Conservation (phyloP, 2,113 vertebrate species). For the Colistium nudipinnis region DNA sequence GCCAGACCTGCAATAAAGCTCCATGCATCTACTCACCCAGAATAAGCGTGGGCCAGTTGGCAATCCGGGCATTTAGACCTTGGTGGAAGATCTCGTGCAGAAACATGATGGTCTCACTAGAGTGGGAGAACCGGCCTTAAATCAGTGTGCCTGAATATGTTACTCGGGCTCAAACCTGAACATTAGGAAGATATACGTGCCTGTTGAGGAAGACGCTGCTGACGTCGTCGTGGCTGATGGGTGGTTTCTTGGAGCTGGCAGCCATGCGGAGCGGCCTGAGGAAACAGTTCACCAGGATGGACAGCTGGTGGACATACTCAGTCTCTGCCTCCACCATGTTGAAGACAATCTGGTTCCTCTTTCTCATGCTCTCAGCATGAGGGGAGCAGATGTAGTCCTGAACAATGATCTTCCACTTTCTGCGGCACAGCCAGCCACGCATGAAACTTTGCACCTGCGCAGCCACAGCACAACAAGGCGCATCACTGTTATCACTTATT, state of each 20-base stretch:
- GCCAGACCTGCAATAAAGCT: not conserved
- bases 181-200: conserved; percentile 54
- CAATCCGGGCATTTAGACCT: conserved; percentile 94
- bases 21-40: conserved; percentile 85
- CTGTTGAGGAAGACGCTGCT: conserved; percentile 98
- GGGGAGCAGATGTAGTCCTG: conserved; percentile 98
- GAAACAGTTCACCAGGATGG: conserved; percentile 95
- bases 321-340: conserved; percentile 97
- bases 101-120: conserved; percentile 99
- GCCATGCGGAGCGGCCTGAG: conserved; percentile 95
- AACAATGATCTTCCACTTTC: conserved; percentile 98
- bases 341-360: conserved; percentile 98
- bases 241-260: conserved; percentile 96
- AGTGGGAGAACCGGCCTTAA: conserved; percentile 16
- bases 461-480: not conserved
- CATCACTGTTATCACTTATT: not conserved
- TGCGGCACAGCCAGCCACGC: conserved; percentile 95
- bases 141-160: not conserved
- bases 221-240: conserved; percentile 94
- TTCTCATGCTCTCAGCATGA: conserved; percentile 97
- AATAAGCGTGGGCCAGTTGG: conserved; percentile 96
- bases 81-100: conserved; percentile 99
- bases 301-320: conserved; percentile 96
- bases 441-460: conserved; percentile 96
- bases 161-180: not conserved